Percentiles rank a stretch among this genome's conserved stretches.
Conservation (phyloP, 2,888 invertebrate genomes). For the Meghimatium bilineatum region DNA sequence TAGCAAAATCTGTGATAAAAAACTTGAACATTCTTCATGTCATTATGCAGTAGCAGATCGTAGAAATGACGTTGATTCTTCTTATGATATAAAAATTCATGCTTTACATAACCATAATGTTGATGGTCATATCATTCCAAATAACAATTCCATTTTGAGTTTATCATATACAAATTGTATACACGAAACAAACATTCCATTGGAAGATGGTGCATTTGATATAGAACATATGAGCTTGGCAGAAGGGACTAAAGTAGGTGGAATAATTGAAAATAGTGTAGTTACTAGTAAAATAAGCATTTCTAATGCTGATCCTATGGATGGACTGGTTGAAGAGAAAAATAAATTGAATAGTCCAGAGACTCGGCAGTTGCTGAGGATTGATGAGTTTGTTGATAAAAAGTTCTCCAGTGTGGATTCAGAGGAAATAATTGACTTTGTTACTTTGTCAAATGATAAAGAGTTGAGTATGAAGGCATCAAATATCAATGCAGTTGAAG, state of each 20-base stretch:
- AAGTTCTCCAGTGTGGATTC: slow-evolving; percentile 42
- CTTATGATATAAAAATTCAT: background rate
- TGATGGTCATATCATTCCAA: background rate
- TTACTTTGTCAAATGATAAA: slow-evolving; percentile 57
- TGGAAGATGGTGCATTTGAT: background rate
- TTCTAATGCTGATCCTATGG: background rate
- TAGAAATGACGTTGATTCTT: background rate
- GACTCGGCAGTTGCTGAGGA: background rate
- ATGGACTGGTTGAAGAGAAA: background rate
- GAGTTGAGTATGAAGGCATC: background rate
- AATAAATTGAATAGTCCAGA: background rate
- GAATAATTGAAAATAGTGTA: background rate
- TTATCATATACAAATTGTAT: background rate
- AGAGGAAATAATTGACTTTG: slow-evolving; percentile 57
- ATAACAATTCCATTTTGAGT: background rate
- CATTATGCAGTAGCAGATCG: background rate
- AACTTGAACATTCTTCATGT: background rate
- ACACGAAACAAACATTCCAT: background rate
- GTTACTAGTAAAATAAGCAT: too few species aligned
- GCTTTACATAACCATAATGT: background rate
- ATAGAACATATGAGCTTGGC: background rate
- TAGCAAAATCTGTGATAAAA: background rate
- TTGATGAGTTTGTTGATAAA: slow-evolving; percentile 1
- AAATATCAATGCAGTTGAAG: background rate
- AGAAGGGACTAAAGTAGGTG: background rate